phyloP scores from a whole-genome alignment of 2,888 invertebrate species.

The Cephalotes varians region DNA sequence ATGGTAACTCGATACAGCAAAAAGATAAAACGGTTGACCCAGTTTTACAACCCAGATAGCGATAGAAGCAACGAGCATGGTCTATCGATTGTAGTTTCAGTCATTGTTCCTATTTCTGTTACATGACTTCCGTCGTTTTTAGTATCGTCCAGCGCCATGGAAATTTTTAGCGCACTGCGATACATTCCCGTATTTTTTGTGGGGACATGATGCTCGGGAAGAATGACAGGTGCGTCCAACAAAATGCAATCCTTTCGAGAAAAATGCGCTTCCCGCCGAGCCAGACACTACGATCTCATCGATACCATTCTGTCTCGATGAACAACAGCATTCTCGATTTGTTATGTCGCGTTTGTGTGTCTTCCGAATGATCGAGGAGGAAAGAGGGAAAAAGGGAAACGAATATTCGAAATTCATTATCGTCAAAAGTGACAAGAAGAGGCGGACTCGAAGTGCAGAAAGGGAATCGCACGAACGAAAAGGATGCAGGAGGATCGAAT shows the following conservation, averaged over 20 bases:
- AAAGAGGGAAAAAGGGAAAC: background rate
- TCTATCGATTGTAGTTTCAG: slow-evolving; percentile 36
- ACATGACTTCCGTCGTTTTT: slow-evolving; percentile 32
- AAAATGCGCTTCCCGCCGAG: background rate
- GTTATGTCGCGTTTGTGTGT: background rate
- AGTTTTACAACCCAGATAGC: slow-evolving; percentile 34
- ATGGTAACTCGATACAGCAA: slow-evolving; percentile 32
- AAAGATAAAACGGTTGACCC: slow-evolving; percentile 30
- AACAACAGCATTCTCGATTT: background rate
- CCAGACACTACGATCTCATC: slow-evolving; percentile 11
- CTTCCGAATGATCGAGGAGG: background rate
- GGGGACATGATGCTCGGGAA: background rate
- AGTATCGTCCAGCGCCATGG: background rate
- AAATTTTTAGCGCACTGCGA: slow-evolving; percentile 6
- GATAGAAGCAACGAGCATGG: background rate
- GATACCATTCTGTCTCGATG: slow-evolving; percentile 3
- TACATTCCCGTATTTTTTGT: background rate
- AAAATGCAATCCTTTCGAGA: slow-evolving; percentile 5
- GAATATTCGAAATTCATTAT: slow-evolving; percentile 38
- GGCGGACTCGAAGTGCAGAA: background rate
- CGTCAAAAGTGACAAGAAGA: background rate
- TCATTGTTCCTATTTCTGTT: slow-evolving; percentile 38
- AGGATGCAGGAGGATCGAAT: slow-evolving; percentile 17
- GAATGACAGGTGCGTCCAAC: slow-evolving; percentile 18
- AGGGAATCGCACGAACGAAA: slow-evolving; percentile 15